Evolutionary conservation across 2,888 invertebrate genomes (phyloP), one percentile per base, ranked within the genome.

Genomic region (Orchestes rusci): DNA sequence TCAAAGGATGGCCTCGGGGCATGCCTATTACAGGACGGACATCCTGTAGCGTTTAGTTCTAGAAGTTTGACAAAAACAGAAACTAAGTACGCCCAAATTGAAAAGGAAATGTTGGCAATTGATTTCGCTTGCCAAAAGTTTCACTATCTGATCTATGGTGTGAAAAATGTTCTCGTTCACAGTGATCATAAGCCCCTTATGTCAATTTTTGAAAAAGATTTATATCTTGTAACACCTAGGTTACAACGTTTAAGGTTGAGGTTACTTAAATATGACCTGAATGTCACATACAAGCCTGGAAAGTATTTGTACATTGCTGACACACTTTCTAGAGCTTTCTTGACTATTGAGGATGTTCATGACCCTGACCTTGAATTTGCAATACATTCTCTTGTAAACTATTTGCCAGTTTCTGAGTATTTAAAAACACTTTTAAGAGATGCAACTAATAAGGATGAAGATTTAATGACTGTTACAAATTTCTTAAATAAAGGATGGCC

Each of bases 41-140:
- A 54, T 19, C 62, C 61, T 13, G 53, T 65, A n/a, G 57, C 57
- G 8, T 65, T 57, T 53, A 59, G 60, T 4, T 64, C 62, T 20
- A 37, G 60, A 48, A 58, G 55, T 15, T 39, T 65, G 13, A 59
- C 49, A 10, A 33, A 46, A 18, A 51, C 56, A 20, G 62, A 64
- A 41, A 51, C 56, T 61, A 56, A 27, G 43, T 64, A 61, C 52
- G 53, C 63, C 4, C 64, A 68, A 54, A 64, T 68, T 5, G 64
- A 68, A 53, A 66, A 65, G 17, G 48, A 62, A 65, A 53, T 44
- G 61, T 2, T 52, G 64, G 35, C 61, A 60, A 31, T 58, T 63
- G 20, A 61, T 2, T 38, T 39, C 28, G 45, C 58, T 44, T 43
- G 13, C 15, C 34, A 43, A 2, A 43, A 32, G 17, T 46, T 46